Evolutionary conservation across 1,140 invertebrate genomes (phyloP).

Genomic region (Hypothenemus hampei): DNA sequence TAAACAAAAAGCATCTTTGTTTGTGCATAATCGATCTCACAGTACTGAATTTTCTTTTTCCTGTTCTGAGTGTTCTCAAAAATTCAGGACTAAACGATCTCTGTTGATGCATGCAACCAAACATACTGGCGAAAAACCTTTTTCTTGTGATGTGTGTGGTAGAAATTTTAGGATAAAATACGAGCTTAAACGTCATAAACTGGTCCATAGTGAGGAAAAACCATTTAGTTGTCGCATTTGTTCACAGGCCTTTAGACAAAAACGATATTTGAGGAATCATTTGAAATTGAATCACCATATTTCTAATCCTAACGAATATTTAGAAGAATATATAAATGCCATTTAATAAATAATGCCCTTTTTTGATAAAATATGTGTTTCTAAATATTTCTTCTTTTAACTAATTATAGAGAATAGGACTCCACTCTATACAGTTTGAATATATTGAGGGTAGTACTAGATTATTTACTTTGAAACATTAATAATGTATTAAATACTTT

Average conservation of each 20-base stretch:
- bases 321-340: constrained; percentile 11
- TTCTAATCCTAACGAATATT: constrained; percentile 7
- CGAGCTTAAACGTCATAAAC: constrained; percentile 51
- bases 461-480: no score
- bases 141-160: constrained; percentile 56
- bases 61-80: constrained; percentile 58
- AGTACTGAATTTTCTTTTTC: constrained; percentile 52
- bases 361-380: no score
- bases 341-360: no score
- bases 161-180: constrained; percentile 47
- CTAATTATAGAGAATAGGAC: no score
- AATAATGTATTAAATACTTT: no score
- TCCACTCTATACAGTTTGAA: no score
- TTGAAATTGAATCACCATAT: constrained; percentile 45
- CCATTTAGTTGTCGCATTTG: constrained; percentile 48
- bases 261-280: constrained; percentile 50
- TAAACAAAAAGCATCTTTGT: constrained; percentile 53
- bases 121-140: constrained; percentile 64
- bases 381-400: no score
- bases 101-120: constrained; percentile 55
- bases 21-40: constrained; percentile 53
- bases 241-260: constrained; percentile 46
- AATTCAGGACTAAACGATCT: constrained; percentile 55
- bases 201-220: constrained; percentile 51
- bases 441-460: no score